A percentile compares a stretch with the other conserved stretches of the same genome.
These are phyloP conservation scores for Caenorhabditis becei DNA, from an alignment of 2,888 invertebrate species.

Conservation along the genomic window DNA sequence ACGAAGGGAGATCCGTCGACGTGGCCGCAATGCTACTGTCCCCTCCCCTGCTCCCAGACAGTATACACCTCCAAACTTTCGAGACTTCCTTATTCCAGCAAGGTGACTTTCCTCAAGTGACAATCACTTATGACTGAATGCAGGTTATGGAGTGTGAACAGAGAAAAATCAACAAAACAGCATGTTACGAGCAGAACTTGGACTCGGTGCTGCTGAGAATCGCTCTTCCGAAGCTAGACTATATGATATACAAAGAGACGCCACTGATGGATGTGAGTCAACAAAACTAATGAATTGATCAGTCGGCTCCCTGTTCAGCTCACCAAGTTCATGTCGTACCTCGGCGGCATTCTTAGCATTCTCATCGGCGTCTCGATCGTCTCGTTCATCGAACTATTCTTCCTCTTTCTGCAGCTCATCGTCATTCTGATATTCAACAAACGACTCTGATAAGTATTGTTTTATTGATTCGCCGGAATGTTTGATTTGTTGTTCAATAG, in stretches of 20 bases:
- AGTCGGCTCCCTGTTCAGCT: conserved; percentile 65
- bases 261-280: conserved; percentile 61
- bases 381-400: conserved; percentile 68
- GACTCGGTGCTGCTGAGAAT: conserved; percentile 59
- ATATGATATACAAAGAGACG: conserved; percentile 53
- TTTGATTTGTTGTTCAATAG: conserved; percentile 53
- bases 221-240: conserved; percentile 45
- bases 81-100: conserved; percentile 39
- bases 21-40: conserved; percentile 61
- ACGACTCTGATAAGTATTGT: conserved; percentile 24
- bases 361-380: conserved; percentile 69
- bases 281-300: not conserved
- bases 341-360: conserved; percentile 70
- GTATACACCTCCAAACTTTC: conserved; percentile 47
- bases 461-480: conserved; percentile 40
- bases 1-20: conserved; percentile 61
- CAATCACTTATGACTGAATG: not conserved
- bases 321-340: conserved; percentile 62
- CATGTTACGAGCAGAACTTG: conserved; percentile 39
- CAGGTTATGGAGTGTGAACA: conserved; percentile 39
- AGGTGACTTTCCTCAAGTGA: conserved; percentile 8
- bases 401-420: conserved; percentile 54
- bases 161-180: conserved; percentile 24
- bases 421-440: conserved; percentile 51
- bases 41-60: conserved; percentile 54